Evolutionary conservation across 2,113 vertebrate species (phyloP), one percentile per base, ranked within the genome.

Genomic region (Ptilorrhoa leucosticta): DNA sequence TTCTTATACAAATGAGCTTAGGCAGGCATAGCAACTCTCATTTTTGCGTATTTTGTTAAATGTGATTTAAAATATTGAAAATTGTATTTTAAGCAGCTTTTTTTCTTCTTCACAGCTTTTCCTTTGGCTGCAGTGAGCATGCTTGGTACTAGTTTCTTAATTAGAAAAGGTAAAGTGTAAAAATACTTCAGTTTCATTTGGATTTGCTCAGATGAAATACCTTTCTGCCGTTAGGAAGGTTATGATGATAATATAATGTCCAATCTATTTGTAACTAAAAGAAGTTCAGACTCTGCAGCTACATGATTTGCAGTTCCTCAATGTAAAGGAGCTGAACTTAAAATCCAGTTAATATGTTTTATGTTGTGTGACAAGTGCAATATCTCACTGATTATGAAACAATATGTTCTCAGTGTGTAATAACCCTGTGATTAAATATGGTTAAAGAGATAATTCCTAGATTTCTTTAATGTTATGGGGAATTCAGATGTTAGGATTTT

Each of bases 51-150:
- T 77, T 92, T 61, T 90, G 47, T 76, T 80, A 69, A 80, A 45
- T 58, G 20, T 81, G 8, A 10, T 63, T 83, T 51, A 86, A 90
- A 88, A 90, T 42, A 47, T 0, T 80, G 40, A 63, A 76, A 65
- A 50, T 30, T 8, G 1, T 58, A 28, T 84, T 80, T 97, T 82
- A 87, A 94, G 14, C 35, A 93, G 22, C 45, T 87, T 81, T 87
- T 91, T 35, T 64, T 87, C 23, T 86, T 78, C 37, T 78, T 93
- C 76, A 64, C 97, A 99, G 99, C 99, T 89, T 94, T 99, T 84
- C 99, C 99, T 48, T 97, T 99, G 94, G 98, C 99, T 84, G 97
- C 98, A 68, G 80, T 98, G 80, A 98, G 98, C 96, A 98, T 99
- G 97, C 94, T 98, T 63, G 72, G 98, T 91, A 99, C 99, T 75